Percentiles rank a stretch among this genome's conserved stretches.
These are phyloP conservation scores for Rhagophthalmus giganteus DNA, from an alignment of 2,888 invertebrate species.

Conservation along the genomic window DNA sequence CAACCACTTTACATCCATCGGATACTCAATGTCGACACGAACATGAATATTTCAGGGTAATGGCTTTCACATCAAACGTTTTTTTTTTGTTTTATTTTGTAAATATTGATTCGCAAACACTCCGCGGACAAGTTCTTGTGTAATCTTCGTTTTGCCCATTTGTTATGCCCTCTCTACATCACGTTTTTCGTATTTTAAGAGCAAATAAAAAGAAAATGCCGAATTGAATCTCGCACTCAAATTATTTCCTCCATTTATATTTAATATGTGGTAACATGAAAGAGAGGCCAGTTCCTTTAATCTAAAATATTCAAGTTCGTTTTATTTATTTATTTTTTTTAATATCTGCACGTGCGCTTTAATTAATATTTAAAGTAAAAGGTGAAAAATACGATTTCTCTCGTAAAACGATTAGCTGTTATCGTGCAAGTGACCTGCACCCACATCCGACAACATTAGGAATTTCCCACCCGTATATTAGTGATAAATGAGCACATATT, in stretches of 20 bases:
- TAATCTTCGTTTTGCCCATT: constrained; percentile 36
- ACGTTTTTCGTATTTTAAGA: constrained; percentile 26
- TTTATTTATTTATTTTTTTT: too few relatives aligned
- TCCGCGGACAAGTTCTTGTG: constrained; percentile 38
- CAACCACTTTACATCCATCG: constrained; percentile 49
- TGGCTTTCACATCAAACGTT: constrained; percentile 41
- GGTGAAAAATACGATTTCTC: too few relatives aligned
- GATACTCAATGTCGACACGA: constrained; percentile 48
- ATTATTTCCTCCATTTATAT: constrained; percentile 19
- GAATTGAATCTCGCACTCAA: constrained; percentile 12
- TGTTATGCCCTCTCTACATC: constrained; percentile 28
- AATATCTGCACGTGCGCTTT: too few relatives aligned
- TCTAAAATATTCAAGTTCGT: constrained; percentile 8
- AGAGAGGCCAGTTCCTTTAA: constrained; percentile 11
- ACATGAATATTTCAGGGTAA: constrained; percentile 51
- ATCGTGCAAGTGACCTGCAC: too few relatives aligned
- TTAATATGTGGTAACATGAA: constrained; percentile 14
- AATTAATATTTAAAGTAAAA: too few relatives aligned
- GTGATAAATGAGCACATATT: too few relatives aligned
- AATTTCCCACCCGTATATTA: too few relatives aligned
- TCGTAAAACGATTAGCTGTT: too few relatives aligned
- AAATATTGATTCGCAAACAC: constrained; percentile 46
- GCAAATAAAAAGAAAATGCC: constrained; percentile 18
- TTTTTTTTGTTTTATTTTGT: constrained; percentile 42
- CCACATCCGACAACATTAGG: too few relatives aligned